Evolutionary conservation across 2,888 invertebrate species (phyloP).

Genomic region (Rotaria sp.): DNA sequence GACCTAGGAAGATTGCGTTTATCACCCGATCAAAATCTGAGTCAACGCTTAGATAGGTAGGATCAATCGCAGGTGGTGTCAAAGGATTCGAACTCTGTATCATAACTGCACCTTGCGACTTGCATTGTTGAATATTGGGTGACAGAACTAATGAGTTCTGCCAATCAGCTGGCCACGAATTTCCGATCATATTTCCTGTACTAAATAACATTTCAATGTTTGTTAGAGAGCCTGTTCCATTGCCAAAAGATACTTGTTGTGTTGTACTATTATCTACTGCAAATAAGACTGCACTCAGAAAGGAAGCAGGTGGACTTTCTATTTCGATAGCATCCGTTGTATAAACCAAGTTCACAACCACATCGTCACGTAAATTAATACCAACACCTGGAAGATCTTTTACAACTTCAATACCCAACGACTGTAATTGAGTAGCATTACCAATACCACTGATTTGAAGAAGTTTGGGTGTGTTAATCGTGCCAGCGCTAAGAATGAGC

Average conservation of each 20-base stretch:
- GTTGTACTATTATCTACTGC: background rate
- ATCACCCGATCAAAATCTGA: background rate
- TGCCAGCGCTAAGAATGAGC: background rate
- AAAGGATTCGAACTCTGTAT: background rate
- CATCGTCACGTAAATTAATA: background rate
- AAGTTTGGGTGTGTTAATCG: background rate
- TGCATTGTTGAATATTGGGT: conserved; percentile 1
- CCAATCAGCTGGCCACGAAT: background rate
- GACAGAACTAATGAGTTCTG: background rate
- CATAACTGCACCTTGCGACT: background rate
- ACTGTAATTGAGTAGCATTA: background rate
- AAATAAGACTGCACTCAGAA: background rate
- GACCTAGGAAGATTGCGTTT: background rate
- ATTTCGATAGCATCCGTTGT: background rate
- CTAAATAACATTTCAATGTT: background rate
- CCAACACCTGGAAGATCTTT: background rate
- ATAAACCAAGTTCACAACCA: background rate
- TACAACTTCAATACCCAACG: background rate
- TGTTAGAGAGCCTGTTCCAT: background rate
- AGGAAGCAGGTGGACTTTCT: background rate
- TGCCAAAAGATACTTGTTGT: background rate
- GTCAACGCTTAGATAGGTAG: background rate
- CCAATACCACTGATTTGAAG: background rate
- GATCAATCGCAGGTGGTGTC: background rate
- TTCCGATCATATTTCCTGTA: background rate